phyloP scores from a whole-genome alignment of 2,113 vertebrate genomes.

The Coryphaenoides rupestris region DNA sequence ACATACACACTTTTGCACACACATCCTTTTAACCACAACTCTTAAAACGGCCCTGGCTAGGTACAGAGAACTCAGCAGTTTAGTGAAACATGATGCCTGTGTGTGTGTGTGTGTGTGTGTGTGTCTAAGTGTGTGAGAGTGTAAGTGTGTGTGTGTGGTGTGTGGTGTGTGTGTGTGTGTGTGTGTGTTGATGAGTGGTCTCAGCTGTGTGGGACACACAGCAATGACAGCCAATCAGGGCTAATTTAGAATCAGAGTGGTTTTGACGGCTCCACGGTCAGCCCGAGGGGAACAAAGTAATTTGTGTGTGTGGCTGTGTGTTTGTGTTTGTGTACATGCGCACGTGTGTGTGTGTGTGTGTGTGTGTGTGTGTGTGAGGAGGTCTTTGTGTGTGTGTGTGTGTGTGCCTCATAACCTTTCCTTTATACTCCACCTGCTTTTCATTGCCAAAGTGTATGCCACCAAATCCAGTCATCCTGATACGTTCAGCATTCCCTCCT shows the following conservation, averaged over 20 bases:
- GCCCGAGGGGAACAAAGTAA: conserved; percentile 56
- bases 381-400: conserved; percentile 21
- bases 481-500: conserved; percentile 51
- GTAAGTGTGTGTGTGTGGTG: conserved; percentile 20
- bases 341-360: conserved; percentile 7
- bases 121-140: conserved; percentile 25
- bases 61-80: conserved; percentile 60
- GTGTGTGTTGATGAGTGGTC: conserved; percentile 56
- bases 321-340: conserved; percentile 3
- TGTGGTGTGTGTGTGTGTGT: conserved; percentile 9
- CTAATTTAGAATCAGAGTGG: conserved; percentile 75
- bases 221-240: conserved; percentile 75
- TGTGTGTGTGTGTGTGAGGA: conserved; percentile 15
- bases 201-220: conserved; percentile 69
- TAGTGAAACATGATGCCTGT: conserved; percentile 63
- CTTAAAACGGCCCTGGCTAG: conserved; percentile 57
- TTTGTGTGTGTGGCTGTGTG: conserved; percentile 35
- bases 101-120: conserved; percentile 23
- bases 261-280: conserved; percentile 67
- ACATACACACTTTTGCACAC: conserved; percentile 11
- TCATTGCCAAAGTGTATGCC: conserved; percentile 61
- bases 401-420: conserved; percentile 49
- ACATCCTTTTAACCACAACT: conserved; percentile 27
- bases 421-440: conserved; percentile 64
- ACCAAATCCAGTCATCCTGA: conserved; percentile 43